These are phyloP conservation scores for Apistogramma diplotaenia DNA, from an alignment of 2,113 vertebrate genomes.

Conservation along the genomic window DNA sequence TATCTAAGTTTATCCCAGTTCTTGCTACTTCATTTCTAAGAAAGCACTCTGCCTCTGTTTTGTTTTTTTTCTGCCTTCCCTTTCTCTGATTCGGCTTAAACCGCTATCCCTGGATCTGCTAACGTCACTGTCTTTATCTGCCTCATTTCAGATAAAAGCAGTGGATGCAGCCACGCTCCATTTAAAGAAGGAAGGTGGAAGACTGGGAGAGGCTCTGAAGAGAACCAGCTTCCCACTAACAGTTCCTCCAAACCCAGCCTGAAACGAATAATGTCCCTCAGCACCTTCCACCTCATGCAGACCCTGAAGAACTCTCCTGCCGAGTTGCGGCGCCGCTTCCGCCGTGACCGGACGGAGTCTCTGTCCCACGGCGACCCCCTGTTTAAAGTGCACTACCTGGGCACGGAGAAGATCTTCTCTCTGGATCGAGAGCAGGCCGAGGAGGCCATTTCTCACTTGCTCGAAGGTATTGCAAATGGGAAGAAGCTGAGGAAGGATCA, in stretches of 20 bases:
- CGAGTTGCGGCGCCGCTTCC: slow-evolving; percentile 75
- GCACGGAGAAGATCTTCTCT: slow-evolving; percentile 81
- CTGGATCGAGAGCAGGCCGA: slow-evolving; percentile 78
- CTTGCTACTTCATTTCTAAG: neutral
- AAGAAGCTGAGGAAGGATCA: slow-evolving; percentile 79
- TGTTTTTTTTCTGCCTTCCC: neutral
- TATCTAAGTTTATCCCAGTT: neutral
- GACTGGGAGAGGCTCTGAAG: slow-evolving; percentile 14
- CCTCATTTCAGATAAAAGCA: slow-evolving; percentile 49
- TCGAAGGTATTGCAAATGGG: slow-evolving; percentile 60
- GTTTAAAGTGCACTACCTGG: slow-evolving; percentile 82
- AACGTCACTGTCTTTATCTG: neutral
- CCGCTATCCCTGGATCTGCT: neutral
- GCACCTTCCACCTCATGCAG: slow-evolving; percentile 79
- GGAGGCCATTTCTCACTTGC: slow-evolving; percentile 74
- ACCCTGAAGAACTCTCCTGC: slow-evolving; percentile 80
- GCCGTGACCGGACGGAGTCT: slow-evolving; percentile 75
- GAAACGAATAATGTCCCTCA: slow-evolving; percentile 68
- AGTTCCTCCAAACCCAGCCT: neutral
- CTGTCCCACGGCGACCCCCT: slow-evolving; percentile 81
- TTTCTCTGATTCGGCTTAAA: neutral
- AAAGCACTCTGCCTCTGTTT: neutral
- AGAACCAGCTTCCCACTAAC: slow-evolving; percentile 6
- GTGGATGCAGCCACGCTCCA: slow-evolving; percentile 51
- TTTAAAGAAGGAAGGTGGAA: slow-evolving; percentile 30